Evolutionary conservation across 2,797 vertebrate genomes (phyloP).

Genomic region (Trachurus trachurus): DNA sequence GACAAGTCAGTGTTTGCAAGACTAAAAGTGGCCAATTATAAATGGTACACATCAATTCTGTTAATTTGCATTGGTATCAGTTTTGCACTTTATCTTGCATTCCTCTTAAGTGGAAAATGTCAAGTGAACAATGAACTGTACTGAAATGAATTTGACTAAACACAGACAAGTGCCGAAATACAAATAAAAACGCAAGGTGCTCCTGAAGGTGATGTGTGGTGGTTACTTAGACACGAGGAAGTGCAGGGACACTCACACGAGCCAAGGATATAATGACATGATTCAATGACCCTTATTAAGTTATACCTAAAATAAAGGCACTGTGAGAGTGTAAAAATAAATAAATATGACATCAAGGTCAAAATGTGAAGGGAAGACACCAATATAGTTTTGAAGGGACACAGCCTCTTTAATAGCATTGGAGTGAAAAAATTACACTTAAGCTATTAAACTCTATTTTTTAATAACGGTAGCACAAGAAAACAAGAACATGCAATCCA

Average conservation of each 20-base stretch:
- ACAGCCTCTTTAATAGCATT: conserved; percentile 92
- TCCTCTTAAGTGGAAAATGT: no score
- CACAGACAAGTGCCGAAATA: no score
- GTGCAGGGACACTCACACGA: no score
- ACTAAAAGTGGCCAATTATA: neutral
- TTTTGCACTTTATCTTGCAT: no score
- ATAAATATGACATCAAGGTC: neutral
- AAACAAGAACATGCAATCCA: conserved; percentile 88
- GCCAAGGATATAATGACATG: no score
- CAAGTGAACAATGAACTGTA: neutral
- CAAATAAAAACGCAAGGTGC: no score
- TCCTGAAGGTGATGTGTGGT: no score
- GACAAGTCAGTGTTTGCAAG: neutral
- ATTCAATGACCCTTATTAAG: no score
- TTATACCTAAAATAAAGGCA: no score
- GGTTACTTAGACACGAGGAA: no score
- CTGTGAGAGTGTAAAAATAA: no score
- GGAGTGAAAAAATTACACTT: conserved; percentile 94
- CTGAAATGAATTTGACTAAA: neutral
- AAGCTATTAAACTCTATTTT: conserved; percentile 87
- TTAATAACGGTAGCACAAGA: conserved; percentile 82
- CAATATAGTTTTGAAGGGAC: conserved; percentile 81
- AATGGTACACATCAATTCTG: neutral
- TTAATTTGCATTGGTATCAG: neutral
- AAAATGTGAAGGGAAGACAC: conserved; percentile 52